Base-by-base conservation (phyloP, 2,113 vertebrate genomes). In the Menura novaehollandiae region DNA sequence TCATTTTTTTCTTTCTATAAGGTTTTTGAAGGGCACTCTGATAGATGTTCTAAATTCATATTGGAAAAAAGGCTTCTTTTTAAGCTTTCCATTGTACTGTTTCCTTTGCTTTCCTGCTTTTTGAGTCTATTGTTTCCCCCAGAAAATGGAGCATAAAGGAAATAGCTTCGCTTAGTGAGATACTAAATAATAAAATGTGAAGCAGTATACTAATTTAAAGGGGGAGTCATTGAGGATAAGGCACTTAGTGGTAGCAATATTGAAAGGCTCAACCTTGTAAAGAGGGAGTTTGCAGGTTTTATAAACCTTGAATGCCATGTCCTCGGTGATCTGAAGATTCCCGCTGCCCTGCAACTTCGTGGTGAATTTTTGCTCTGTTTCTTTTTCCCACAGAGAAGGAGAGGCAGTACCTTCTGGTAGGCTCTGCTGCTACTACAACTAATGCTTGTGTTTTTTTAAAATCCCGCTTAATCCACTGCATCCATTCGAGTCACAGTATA, bases 121-220 rank as follows among this genome's bases (percentile, higher is more conserved):
- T 56, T 26, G 27, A 58, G n/a, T 64, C 33, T 39, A 13, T 24
- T n/a, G 8, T 9, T 92, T 78, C 77, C 75, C 53, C 64, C 52
- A 47, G 51, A 32, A 44, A 86, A n/a, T 56, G 33, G 35, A 47
- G 37, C 62, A 91, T 92, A 88, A 87, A 93, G 78, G 76, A 95
- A 96, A 91, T 67, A 88, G 3, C 33, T 95, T 92, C 77, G 76
- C 39, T 97, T 93, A 68, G n/a, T 78, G 79, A 95, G 53, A 93
- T 75, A 89, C 27, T 88, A 88, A 96, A 95, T 86, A 96, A 89
- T 67, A 95, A 92, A 95, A 96, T 85, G 91, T 85, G 93, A 96
- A 96, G 73, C 35, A 95, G 85, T 78, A 93, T 67, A 77, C 19
- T 32, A 55, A 89, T 97, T 97, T 93, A 94, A 85, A 73, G 53